Evolutionary conservation across 2,797 vertebrate genomes (phyloP), one percentile per base, ranked within the genome.

Genomic region (Rhinella marina): DNA sequence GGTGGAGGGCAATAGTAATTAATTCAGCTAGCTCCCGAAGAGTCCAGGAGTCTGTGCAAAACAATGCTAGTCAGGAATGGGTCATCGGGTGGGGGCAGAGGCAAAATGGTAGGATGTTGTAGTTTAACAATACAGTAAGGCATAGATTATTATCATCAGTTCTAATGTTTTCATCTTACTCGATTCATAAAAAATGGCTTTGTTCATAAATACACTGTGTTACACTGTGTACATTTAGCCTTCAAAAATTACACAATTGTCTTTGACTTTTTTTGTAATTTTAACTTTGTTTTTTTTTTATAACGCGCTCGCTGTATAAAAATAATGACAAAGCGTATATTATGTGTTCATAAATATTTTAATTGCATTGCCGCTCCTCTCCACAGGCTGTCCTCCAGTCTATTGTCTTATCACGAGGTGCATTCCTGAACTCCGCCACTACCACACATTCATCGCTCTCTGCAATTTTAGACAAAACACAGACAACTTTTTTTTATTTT

Each of bases 281-380:
- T 61, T 41, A 17, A 79, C 54, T 80, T 50, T 48, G 11, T 48
- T 81, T 75, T 14, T 75, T 41, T 27, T 56, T 76, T 41, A 64
- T 64, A 84, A 62, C 84, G 27, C 50, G 19, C 73, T 78, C 52
- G 27, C 81, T 32, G 61, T 84, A 64, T 79, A 50, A 66, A 88
- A 80, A 88, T 41, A 41, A 41, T 66, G 62, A 77, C 32, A 80
- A 88, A 73, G 73, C 66, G 16, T 17, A 75, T 73, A 77, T 81
- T 80, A 80, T 79, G 76, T 84, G 25, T 88, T 88, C 87, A 88
- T 88, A 88, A 78, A 88, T 88, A 88, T 84, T 88, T 88, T 84
- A 84, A 88, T 88, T 84, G 75, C 82, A 78, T 78, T 64, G 59
- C 72, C 41, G 59, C 56, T 68, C 41, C 29, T 61, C 82, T 59